These are phyloP conservation scores for Sarcophaga subvicina DNA, from an alignment of 2,888 invertebrate species.

Conservation along the genomic window DNA sequence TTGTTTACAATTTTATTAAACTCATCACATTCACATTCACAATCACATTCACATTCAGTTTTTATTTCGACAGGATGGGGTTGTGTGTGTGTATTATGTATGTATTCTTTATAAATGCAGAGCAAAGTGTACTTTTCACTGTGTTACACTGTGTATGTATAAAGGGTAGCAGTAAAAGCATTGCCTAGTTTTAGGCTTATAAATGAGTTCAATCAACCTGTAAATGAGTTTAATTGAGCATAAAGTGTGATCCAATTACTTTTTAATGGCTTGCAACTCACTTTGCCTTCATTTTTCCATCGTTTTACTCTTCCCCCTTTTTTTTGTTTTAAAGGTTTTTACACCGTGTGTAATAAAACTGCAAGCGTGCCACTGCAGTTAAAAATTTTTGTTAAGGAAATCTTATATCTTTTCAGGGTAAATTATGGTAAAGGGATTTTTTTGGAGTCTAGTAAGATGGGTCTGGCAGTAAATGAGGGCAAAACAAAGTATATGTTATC, in stretches of 20 bases:
- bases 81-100: background rate
- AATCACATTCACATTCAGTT: background rate
- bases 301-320: background rate
- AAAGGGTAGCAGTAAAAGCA: conserved; percentile 10
- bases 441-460: too few species aligned
- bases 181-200: conserved; percentile 60
- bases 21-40: background rate
- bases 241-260: conserved; percentile 62
- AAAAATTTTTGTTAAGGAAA: too few species aligned
- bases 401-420: too few species aligned
- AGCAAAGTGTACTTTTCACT: background rate
- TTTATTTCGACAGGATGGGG: background rate
- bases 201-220: conserved; percentile 63
- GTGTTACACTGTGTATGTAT: background rate
- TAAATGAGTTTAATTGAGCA: conserved; percentile 62
- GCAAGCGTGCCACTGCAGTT: too few species aligned
- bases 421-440: too few species aligned
- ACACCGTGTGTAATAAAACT: too few species aligned
- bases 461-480: too few species aligned
- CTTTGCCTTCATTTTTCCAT: background rate
- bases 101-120: background rate
- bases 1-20: conserved; percentile 4
- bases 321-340: background rate
- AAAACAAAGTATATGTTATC: too few species aligned
- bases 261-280: conserved; percentile 49